Base-by-base conservation (phyloP, 2,888 invertebrate species). In the Leucophora obtusa region DNA sequence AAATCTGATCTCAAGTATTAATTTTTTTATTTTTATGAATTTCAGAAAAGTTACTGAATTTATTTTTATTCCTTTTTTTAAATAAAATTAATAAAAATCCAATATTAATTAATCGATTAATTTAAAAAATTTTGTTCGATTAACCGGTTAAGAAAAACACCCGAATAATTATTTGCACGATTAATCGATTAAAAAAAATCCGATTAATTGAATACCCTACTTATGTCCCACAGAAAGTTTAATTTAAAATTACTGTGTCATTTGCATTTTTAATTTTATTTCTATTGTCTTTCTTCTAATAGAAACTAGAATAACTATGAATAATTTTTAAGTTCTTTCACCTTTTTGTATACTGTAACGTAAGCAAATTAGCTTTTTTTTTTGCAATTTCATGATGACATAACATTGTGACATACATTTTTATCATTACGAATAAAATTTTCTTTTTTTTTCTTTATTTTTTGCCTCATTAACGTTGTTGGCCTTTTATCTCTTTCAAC, bases 401-500 rank as follows among this genome's bases (percentile, higher is more conserved):
- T 68, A 81, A 81, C 73, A 73, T 66, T 72, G 74, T 81, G 79
- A 81, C 81, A 83, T 51, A 81, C 68, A 82, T 82, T 77, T 65
- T 66, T 60, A 51, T 60, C 54, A 63, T 51, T 75, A 63, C 43
- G n/a, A 47, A 1, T 17, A 54, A 47, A 43, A 15, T 33, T 24
- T 60, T 60, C 9, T 38, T 65, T 56, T 33, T 50, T 24, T 53
- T 62, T 50, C 51, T 47, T 51, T 60, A 18, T 68, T 72, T 58
- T 68, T 76, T 76, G 75, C 63, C 82, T 82, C 83, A 83, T 83
- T 83, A 83, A 79, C 59, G 80, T 79, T 82, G 80, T 79, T 82
- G 58, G 78, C 79, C 83, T 81, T 80, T 79, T 76, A 73, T 73
- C 66, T 63, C 63, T 63, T 18, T 24, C 50, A 71, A 58, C 66